Evolutionary conservation across 2,888 invertebrate genomes (phyloP), one percentile per base, ranked within the genome.

Genomic region (Tinea semifulvella): DNA sequence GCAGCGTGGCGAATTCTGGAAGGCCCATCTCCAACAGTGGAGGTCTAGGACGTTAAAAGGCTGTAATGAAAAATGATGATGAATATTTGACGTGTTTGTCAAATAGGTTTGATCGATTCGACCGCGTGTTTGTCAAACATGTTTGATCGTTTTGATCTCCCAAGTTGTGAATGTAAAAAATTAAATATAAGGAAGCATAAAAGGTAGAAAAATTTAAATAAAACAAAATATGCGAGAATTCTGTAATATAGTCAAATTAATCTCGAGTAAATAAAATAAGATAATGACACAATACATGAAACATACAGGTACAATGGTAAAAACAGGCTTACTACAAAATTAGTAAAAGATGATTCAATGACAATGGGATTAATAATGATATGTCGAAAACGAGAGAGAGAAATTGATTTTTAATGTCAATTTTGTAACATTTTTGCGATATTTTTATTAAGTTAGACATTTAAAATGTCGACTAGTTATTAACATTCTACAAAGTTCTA

Each of bases 401-500:
- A 7, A 22, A 7, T 22, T 7, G 22, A 8, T 22, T 7, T 13
- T 31, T n/a, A 13, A n/a, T n/a, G 14, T 31, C 13, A 13, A 13
- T n/a, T 13, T 6, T 31, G 4, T 7, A 27, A 27, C 27, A 27
- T 7, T 27, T 27, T 27, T 11, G 11, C 4, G 5, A 31, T 11
- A 31, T n/a, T n/a, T 4, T n/a, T n/a, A 26, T 6, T 31, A 13
- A n/a, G 31, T 13, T 7, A 7, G 14, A 31, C 31, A 31, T 31
- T 31, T 31, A 31, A 31, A 31, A 31, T 31, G 31, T 31, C 31
- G 31, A 31, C 31, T 31, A 31, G 31, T 31, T 31, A n/a, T n/a
- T n/a, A 31, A 31, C 31, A 13, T 31, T 31, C 31, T 31, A 31
- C 26, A 26, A 26, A 14, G n/a, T 14, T 14, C n/a, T 31, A 31